Base-by-base conservation (phyloP, 2,113 vertebrate species). In the Alectura lathami region DNA sequence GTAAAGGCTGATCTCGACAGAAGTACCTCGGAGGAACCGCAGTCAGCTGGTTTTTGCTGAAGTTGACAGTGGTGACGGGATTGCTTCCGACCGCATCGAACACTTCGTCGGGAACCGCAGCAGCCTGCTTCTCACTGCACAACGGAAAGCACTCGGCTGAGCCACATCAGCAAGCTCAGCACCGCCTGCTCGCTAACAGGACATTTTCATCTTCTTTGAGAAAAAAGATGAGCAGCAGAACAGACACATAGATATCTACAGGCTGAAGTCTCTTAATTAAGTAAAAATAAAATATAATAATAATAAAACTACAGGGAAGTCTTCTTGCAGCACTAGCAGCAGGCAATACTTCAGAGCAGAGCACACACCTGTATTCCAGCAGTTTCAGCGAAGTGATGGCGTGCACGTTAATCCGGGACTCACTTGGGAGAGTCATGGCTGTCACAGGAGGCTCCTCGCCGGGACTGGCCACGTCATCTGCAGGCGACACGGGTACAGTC, bases 351-450 rank as follows among this genome's bases (percentile, higher is more conserved):
- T 51, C 54, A 48, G 51, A 78, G 34, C 54, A 48, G 51, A 78
- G 34, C 13, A 63, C 96, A 43, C 86, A 99, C 99, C 99, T 99
- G 91, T 99, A 99, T 6, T 98, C 98, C 94, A 99, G 5, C 3
- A 97, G 78, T 85, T 99, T 99, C 13, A 99, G 97, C 1, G 98
- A 97, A 70, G 97, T 96, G 43, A 99, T 98, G 91, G 97, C 94
- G 1, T 99, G 99, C 8, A 98, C 9, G 60, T 98, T 99, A 84
- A 99, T 91, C 69, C 66, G 97, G 64, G 98, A 97, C 80, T 99
- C 98, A 82, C 99, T 99, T 26, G 99, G 99, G 32, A 99, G 97
- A 2, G 98, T 99, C 99, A 99, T 99, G 63, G 99, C 99, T 43
- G 99, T 99, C 21, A 75, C 94, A 40, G 94, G 69, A 70, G 96